These are phyloP conservation scores for Dermatophagoides farinae DNA, from an alignment of 1,140 invertebrate genomes.

Conservation along the genomic window DNA sequence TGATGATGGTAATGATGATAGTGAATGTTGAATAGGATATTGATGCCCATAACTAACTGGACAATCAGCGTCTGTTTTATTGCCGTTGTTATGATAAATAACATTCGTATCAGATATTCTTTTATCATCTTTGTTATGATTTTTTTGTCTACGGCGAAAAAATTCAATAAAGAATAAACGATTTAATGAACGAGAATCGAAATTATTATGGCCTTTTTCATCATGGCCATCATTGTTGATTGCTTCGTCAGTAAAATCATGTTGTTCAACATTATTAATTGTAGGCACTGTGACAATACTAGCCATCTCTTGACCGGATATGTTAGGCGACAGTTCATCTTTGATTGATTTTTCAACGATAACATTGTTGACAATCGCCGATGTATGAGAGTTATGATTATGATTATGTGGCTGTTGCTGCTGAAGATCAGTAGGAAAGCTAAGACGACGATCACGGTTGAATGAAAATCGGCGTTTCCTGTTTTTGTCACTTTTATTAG, in stretches of 20 bases:
- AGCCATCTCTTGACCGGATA: neutral
- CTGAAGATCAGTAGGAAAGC: neutral
- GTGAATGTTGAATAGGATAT: neutral
- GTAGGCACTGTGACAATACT: neutral
- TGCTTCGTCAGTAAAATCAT: neutral
- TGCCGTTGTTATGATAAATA: too few relatives aligned
- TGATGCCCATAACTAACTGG: too few relatives aligned
- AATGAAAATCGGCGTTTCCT: neutral
- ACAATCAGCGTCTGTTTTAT: too few relatives aligned
- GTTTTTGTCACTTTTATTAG: neutral
- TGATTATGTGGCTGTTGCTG: neutral
- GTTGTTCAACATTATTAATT: neutral
- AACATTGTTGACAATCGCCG: neutral
- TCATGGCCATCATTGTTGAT: neutral
- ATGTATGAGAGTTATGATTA: neutral
- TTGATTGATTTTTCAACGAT: neutral
- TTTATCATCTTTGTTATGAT: too few relatives aligned
- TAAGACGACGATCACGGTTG: conserved; percentile 1
- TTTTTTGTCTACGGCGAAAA: too few relatives aligned
- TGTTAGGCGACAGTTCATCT: neutral
- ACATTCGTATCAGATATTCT: too few relatives aligned
- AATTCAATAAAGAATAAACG: too few relatives aligned
- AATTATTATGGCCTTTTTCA: neutral
- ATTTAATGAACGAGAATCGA: neutral
- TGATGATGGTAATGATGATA: neutral